Evolutionary conservation across 1,140 invertebrate genomes (phyloP), one percentile per base, ranked within the genome.

Genomic region (Ostrea denselamellosa): DNA sequence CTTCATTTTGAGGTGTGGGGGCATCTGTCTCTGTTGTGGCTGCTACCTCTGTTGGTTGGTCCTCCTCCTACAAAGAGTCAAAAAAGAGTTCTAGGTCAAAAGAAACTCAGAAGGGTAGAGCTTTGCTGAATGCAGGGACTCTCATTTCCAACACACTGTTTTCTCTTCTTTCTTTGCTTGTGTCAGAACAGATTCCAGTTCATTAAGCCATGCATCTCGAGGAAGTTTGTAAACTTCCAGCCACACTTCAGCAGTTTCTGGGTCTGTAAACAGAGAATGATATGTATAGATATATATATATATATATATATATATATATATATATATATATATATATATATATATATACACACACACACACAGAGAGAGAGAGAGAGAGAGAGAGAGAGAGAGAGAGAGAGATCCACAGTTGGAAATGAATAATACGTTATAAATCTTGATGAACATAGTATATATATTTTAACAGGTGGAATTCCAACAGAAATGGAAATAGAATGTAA

Each of bases 161-260:
- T 86, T 89, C 19, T 90, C 89, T 85, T 91, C 90, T 53, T 90
- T 90, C 89, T 92, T 89, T 87, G 87, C 83, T 88, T 92, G 87
- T 86, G 87, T 83, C 53, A 86, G 85, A 34, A 90, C 68, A 85
- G 86, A 90, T 17, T 94, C 93, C 25, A 94, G 81, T 86, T 94
- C 93, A 83, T 87, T 90, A 14, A 93, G 19, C 94, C 94, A 94
- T 12, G 86, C 88, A 86, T 94, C 94, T 52, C 90, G 65, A 22
- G 93, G 93, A 22, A 92, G 77, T 77, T 91, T 92, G 85, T 94
- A 88, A 5, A 94, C 89, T 85, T 94, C 94, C 14, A 94, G 86
- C 94, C 92, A 93, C 12, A 90, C 86, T 14, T 93, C 94, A 44
- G 82, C 87, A 34, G 84, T 91, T 25, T 89, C 86, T 83, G 93